These are phyloP conservation scores for Drosophila saltans DNA, from an alignment of 1,140 invertebrate genomes.

Conservation along the genomic window DNA sequence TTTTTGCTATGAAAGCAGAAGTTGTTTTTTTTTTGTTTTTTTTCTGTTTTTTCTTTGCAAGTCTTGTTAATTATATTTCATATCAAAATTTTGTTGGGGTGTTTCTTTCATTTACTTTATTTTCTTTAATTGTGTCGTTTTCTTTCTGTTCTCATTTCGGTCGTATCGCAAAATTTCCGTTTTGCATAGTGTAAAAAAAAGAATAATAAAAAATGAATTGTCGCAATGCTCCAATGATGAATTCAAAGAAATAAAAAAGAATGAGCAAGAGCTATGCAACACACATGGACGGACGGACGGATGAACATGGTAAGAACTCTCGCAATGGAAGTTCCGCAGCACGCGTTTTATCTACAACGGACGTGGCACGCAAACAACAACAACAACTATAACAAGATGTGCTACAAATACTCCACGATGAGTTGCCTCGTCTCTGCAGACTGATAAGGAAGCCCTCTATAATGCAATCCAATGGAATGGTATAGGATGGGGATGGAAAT, in stretches of 20 bases:
- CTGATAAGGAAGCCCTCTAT: conserved; percentile 53
- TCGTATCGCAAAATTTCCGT: conserved; percentile 4
- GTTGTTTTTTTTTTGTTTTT: too few relatives aligned
- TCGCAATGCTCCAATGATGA: conserved; percentile 29
- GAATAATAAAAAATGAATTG: not conserved
- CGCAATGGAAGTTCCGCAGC: conserved; percentile 61
- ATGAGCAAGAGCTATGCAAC: conserved; percentile 16
- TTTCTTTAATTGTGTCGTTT: not conserved
- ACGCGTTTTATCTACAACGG: conserved; percentile 76
- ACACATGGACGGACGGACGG: conserved; percentile 10
- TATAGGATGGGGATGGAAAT: not conserved
- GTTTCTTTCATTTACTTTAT: not conserved
- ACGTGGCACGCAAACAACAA: conserved; percentile 59
- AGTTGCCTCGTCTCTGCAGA: conserved; percentile 21
- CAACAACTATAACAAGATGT: conserved; percentile 18
- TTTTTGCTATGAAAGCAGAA: conserved; percentile 25
- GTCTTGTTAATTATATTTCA: too few relatives aligned
- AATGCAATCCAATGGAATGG: not conserved
- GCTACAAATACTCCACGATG: not conserved
- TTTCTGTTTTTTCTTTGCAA: too few relatives aligned
- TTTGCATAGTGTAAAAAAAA: not conserved
- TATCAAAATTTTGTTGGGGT: not conserved
- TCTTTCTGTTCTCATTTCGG: not conserved
- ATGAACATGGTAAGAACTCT: not conserved
- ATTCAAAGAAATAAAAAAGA: conserved; percentile 20